A percentile compares a stretch with the other conserved stretches of the same genome.
These are phyloP conservation scores for Acanthosepion lycidas DNA, from an alignment of 2,888 invertebrate genomes.

Conservation along the genomic window DNA sequence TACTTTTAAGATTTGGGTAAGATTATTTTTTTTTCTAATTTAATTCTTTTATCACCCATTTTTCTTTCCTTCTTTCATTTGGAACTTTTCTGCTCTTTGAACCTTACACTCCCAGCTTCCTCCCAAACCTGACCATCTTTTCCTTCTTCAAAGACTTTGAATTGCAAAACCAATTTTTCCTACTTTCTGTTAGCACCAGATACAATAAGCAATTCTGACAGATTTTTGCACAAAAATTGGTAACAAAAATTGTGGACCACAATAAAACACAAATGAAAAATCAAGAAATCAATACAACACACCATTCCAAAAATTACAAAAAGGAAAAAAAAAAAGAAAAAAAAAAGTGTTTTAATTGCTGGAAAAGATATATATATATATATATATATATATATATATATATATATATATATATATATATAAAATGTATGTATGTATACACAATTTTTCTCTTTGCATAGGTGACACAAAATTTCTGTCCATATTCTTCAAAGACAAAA, in stretches of 20 bases:
- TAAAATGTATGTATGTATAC: too few species aligned
- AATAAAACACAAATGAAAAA: neutral
- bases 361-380: neutral
- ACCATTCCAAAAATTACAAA: neutral
- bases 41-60: neutral
- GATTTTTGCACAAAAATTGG: neutral
- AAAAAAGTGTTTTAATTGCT: neutral
- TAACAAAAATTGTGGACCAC: neutral
- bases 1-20: neutral
- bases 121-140: neutral
- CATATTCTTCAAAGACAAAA: too few species aligned
- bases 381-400: neutral
- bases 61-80: neutral
- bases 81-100: neutral
- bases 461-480: too few species aligned
- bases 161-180: conserved; percentile 16
- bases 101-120: neutral
- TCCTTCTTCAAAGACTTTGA: neutral
- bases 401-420: neutral
- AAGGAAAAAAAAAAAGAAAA: too few species aligned
- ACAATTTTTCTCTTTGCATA: too few species aligned
- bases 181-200: neutral
- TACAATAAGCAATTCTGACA: conserved; percentile 2
- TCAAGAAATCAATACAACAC: neutral
- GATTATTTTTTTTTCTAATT: neutral